These are phyloP conservation scores for Hyphantria cunea DNA, from an alignment of 1,140 invertebrate genomes.

Conservation along the genomic window DNA sequence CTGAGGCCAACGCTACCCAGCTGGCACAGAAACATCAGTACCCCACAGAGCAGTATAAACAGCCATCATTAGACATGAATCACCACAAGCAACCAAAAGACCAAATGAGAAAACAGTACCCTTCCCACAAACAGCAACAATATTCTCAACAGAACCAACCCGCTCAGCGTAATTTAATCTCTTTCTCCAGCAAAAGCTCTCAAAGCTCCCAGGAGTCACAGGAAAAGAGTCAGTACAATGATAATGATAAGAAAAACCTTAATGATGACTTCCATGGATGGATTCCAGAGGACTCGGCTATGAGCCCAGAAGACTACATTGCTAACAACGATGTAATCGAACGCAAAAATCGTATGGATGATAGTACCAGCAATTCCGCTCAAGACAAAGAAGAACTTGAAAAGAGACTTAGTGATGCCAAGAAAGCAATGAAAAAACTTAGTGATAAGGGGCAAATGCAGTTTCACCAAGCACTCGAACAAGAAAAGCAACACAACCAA, in stretches of 20 bases:
- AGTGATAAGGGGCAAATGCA: constrained; percentile 48
- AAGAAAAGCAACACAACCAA: constrained; percentile 38
- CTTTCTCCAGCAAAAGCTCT: constrained; percentile 5
- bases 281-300: constrained; percentile 19
- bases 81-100: no score
- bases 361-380: constrained; percentile 36
- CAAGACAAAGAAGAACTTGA: constrained; percentile 49
- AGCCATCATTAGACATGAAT: no score
- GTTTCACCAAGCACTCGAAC: constrained; percentile 48
- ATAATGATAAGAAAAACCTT: constrained; percentile 37
- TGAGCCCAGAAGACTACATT: constrained; percentile 36
- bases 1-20: constrained; percentile 53
- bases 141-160: neutral
- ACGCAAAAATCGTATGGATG: constrained; percentile 47
- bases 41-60: constrained; percentile 82
- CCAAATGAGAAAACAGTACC: constrained; percentile 5
- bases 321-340: constrained; percentile 44
- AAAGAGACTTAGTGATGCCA: constrained; percentile 55
- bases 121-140: neutral
- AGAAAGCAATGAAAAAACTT: constrained; percentile 55
- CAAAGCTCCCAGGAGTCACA: constrained; percentile 33
- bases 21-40: constrained; percentile 80
- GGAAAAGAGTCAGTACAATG: constrained; percentile 38
- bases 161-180: no score
- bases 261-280: constrained; percentile 30